Evolutionary conservation across 2,113 vertebrate genomes (phyloP), one percentile per base, ranked within the genome.

Genomic region (Indicator maculatus): DNA sequence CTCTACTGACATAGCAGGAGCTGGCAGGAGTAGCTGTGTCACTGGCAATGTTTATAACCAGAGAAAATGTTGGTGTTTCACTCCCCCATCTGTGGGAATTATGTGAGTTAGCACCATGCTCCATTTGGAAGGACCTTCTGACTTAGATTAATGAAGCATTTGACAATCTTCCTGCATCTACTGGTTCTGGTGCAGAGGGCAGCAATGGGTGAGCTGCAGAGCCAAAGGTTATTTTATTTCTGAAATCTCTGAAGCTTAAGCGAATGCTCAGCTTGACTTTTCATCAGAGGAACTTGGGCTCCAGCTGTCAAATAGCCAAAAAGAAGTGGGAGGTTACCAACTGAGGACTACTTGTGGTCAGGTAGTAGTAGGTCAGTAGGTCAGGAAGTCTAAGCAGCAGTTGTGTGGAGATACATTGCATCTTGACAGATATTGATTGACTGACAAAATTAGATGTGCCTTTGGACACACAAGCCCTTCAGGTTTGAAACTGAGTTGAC

Each of bases 21-120:
- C 36, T 92, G 65, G 83, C 64, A 85, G 30, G 18, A 80, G 30
- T 52, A 70, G 26, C 5, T 66, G 41, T 44, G n/a, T 38, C 52
- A 52, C 66, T 77, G 80, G 80, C 83, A 92, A 90, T 71, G 41
- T 67, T 93, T 45, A 83, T 59, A 81, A 6, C 38, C 45, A 30
- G 30, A 90, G 69, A n/a, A 88, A 69, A 90, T 7, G 18, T 3
- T 80, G 76, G 56, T 1, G 7, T 24, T 30, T 81, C 53, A 74
- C 56, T 71, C 45, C 27, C 33, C 33, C 2, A 1, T 5, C 27
- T 33, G 26, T 2, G 21, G 15, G 36, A 71, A 80, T 70, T 65
- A 33, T 0, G 1, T 2, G 16, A 79, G 19, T 27, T 47, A 76
- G 24, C 41, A 55, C 58, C 21, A 9, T 2, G 4, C 18, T 59